Base-by-base conservation (phyloP, 2,113 vertebrate genomes). In the Catharus minimus region DNA sequence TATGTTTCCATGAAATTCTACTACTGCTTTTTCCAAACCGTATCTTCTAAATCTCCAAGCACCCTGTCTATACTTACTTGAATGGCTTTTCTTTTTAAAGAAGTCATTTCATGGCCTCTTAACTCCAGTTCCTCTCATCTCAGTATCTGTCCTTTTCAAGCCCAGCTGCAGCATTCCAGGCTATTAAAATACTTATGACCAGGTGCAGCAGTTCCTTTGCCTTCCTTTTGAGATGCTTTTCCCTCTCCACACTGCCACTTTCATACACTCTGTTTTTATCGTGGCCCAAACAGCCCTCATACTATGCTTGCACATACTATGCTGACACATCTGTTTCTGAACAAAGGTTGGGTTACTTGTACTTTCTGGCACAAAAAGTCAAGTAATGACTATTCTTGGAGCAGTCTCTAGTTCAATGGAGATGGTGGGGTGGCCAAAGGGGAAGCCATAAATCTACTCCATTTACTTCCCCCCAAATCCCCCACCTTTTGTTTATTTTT, bases 261-360 rank as follows among this genome's bases (percentile, higher is more conserved):
- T 52, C 2, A 1, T 49, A 71, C 18, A 58, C 6, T 30, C 39
- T 15, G 3, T 28, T 82, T 79, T 85, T 47, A 78, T 27, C 1
- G 0, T 57, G 75, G 26, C 28, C 27, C 47, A 49, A 52, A 44
- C 9, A 50, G 24, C 58, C 53, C 24, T 71, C 0, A 0, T 28
- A 39, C 16, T 64, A 56, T 2, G 3, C n/a, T 43, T 75, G 10
- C 44, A 50, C 33, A 36, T 36, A 36, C 33, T 36, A 36, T 36
- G 18, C 49, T 62, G 33, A 65, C 81, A 23, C 23, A 43, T 71
- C 49, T 46, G 20, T 62, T 83, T 90, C 81, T 83, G 68, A 90
- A 44, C 13, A 61, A 33, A 68, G 22, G 7, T 8, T 73, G 43
- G 33, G 67, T 77, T 3, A 33, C 46, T 41, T 86, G 26, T 80